Evolutionary conservation across 2,888 invertebrate species (phyloP).

Genomic region (Drosophila pegasa): DNA sequence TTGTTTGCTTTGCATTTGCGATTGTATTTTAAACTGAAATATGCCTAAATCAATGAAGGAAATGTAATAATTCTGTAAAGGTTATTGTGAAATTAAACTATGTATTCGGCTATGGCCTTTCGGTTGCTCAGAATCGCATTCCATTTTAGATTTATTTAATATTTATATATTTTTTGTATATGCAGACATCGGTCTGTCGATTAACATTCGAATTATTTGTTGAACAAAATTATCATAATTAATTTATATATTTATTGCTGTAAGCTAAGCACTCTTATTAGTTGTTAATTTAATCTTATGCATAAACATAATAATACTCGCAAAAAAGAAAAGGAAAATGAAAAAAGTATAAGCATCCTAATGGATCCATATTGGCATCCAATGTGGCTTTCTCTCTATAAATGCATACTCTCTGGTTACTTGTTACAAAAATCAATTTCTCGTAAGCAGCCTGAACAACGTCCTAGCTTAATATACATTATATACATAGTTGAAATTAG

Average conservation of each 20-base stretch:
- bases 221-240: background rate
- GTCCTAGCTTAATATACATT: slow-evolving; percentile 37
- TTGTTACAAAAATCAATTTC: slow-evolving; percentile 28
- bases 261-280: slow-evolving; percentile 2
- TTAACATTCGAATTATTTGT: background rate
- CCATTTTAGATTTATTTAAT: background rate
- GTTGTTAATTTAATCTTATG: slow-evolving; percentile 1
- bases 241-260: slow-evolving; percentile 1
- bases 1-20: background rate
- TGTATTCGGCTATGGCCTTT: slow-evolving; percentile 2
- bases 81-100: slow-evolving; percentile 2
- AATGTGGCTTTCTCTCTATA: slow-evolving; percentile 36
- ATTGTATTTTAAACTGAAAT: slow-evolving; percentile 15
- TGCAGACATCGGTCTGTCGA: background rate
- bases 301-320: slow-evolving; percentile 36
- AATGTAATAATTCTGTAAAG: slow-evolving; percentile 2
- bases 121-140: slow-evolving; percentile 7
- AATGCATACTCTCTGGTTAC: slow-evolving; percentile 24
- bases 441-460: slow-evolving; percentile 32
- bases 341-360: slow-evolving; percentile 22
- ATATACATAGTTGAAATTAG: slow-evolving; percentile 36
- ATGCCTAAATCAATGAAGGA: slow-evolving; percentile 2
- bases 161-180: background rate
- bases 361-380: slow-evolving; percentile 58
- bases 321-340: slow-evolving; percentile 6